Conservation (phyloP, 2,797 vertebrate genomes). For the Odontamblyopus lacepedii region DNA sequence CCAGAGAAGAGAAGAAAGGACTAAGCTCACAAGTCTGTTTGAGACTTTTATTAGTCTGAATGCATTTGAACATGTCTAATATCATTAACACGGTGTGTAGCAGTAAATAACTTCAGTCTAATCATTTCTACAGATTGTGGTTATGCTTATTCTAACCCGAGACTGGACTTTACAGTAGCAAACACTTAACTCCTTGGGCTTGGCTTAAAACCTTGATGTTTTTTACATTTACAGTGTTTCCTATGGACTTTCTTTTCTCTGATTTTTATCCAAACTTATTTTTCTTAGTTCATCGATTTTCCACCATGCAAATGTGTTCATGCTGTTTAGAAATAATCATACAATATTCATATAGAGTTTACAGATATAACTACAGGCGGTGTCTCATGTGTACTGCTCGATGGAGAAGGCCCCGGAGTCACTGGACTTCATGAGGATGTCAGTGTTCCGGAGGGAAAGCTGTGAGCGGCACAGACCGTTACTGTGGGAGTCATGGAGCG, state of each 20-base stretch:
- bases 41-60: too few species aligned
- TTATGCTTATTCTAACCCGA: not conserved
- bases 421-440: constrained; percentile 78
- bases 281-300: not conserved
- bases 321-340: not conserved
- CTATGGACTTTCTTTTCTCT: too few species aligned
- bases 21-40: not conserved
- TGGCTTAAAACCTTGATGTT: too few species aligned
- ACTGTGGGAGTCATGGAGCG: constrained; percentile 51
- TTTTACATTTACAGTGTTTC: too few species aligned
- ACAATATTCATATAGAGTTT: not conserved
- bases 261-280: not conserved
- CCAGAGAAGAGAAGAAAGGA: not conserved
- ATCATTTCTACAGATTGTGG: too few species aligned
- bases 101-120: too few species aligned
- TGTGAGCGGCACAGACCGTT: constrained; percentile 70
- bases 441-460: constrained; percentile 75
- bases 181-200: too few species aligned
- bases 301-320: not conserved
- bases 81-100: too few species aligned
- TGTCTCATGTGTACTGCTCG: constrained; percentile 74
- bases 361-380: not conserved
- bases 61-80: too few species aligned
- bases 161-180: not conserved
- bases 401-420: constrained; percentile 90